Percentiles rank a stretch among this genome's conserved stretches.
Conservation (phyloP, 2,888 invertebrate species). For the Hyalella azteca region DNA sequence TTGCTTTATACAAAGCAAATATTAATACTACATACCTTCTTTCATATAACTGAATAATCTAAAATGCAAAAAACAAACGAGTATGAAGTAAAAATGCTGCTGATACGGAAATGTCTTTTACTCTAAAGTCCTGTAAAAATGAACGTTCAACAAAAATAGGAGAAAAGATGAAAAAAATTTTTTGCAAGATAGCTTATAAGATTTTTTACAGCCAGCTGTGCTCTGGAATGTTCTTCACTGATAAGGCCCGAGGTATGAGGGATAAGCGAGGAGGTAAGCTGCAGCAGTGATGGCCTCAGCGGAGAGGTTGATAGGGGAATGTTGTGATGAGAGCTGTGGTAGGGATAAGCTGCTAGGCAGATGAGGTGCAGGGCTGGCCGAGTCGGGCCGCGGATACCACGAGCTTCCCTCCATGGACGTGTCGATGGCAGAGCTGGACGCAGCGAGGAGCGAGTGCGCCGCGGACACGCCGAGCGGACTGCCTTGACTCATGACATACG, state of each 20-base stretch:
- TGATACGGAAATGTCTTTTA: no score
- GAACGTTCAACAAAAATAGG: no score
- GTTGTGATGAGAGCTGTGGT: conserved; percentile 41
- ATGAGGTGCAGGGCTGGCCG: conserved; percentile 36
- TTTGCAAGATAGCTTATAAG: no score
- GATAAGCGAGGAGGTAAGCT: conserved; percentile 56
- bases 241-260: conserved; percentile 46
- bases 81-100: no score
- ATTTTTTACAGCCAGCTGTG: no score
- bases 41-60: no score
- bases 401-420: conserved; percentile 10
- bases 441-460: not conserved
- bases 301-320: conserved; percentile 56
- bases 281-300: conserved; percentile 58
- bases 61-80: no score
- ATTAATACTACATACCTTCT: no score
- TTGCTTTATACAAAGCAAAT: no score
- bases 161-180: no score
- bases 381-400: conserved; percentile 19
- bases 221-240: not conserved
- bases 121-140: no score
- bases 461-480: not conserved
- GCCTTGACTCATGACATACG: not conserved
- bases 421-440: conserved; percentile 26
- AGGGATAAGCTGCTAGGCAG: conserved; percentile 26